Evolutionary conservation across 2,797 vertebrate genomes (phyloP).

Genomic region (Leptoclinus maculatus): DNA sequence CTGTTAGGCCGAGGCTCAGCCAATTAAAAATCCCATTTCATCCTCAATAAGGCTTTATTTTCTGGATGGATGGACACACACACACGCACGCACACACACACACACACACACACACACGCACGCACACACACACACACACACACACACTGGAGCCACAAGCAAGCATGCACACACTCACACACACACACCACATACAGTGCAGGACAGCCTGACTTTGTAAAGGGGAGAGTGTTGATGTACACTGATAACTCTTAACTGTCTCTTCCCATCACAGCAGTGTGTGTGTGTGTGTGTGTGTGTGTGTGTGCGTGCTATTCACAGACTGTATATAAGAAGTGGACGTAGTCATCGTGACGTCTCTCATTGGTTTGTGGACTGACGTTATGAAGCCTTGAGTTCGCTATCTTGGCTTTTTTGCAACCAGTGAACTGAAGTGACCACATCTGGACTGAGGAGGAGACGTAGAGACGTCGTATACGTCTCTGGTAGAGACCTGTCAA

Average conservation of each 20-base stretch:
- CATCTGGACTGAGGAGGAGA: too few relatives aligned
- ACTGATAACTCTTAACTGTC: constrained; percentile 25
- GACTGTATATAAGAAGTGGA: background rate
- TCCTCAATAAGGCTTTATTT: constrained; percentile 86
- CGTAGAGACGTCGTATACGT: too few relatives aligned
- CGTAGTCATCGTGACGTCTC: too few relatives aligned
- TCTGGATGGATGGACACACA: constrained; percentile 74
- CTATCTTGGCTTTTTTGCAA: too few relatives aligned
- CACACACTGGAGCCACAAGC: background rate
- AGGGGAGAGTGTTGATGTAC: constrained; percentile 43
- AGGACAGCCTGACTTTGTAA: constrained; percentile 53
- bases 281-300: constrained; percentile 13
- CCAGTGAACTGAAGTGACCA: too few relatives aligned
- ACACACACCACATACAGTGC: constrained; percentile 35
- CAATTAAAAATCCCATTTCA: constrained; percentile 89
- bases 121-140: constrained; percentile 40
- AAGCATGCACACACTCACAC: constrained; percentile 14
- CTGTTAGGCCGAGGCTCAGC: constrained; percentile 74
- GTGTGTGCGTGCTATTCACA: background rate
- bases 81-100: constrained; percentile 28
- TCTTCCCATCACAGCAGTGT: background rate
- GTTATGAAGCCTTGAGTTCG: background rate
- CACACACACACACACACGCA: constrained; percentile 32
- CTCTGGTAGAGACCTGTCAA: background rate
- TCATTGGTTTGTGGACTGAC: background rate